Percentiles rank a stretch among this genome's conserved stretches.
Evolutionary conservation across 2,888 invertebrate species (phyloP).

Genomic region (Ophion ellenae): DNA sequence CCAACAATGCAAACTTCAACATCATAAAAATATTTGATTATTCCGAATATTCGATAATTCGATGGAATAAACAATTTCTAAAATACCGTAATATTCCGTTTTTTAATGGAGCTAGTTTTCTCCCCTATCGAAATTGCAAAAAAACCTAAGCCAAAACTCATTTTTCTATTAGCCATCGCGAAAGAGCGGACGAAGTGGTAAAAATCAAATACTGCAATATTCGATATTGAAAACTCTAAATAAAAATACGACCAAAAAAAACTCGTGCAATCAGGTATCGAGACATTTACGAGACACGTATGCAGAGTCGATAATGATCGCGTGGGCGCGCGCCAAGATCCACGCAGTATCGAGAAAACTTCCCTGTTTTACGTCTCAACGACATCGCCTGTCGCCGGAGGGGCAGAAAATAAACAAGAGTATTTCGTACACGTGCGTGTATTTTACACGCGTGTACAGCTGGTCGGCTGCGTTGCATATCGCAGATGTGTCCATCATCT

Average conservation of each 20-base stretch:
- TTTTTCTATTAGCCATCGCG: neutral
- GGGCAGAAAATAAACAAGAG: conserved; percentile 1
- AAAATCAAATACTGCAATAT: no score
- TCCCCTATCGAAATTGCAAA: no score
- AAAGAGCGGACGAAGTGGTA: neutral
- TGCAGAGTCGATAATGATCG: conserved; percentile 44
- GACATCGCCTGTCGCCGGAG: conserved; percentile 29
- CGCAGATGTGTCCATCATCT: conserved; percentile 41
- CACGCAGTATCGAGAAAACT: conserved; percentile 39
- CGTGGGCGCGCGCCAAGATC: conserved; percentile 46
- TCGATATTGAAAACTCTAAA: neutral
- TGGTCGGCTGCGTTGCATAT: neutral
- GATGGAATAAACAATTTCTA: no score
- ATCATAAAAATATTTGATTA: no score
- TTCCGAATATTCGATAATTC: no score
- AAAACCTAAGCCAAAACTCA: neutral
- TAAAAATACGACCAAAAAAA: conserved; percentile 11
- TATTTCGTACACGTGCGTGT: neutral
- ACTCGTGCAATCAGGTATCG: conserved; percentile 6
- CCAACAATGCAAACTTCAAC: no score
- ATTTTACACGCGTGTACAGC: neutral
- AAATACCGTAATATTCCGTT: no score
- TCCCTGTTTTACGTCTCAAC: conserved; percentile 39
- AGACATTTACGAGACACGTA: conserved; percentile 53
- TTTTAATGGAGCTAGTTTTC: no score